Evolutionary conservation across 2,888 invertebrate species (phyloP).

Genomic region (Pelosia muscerda): DNA sequence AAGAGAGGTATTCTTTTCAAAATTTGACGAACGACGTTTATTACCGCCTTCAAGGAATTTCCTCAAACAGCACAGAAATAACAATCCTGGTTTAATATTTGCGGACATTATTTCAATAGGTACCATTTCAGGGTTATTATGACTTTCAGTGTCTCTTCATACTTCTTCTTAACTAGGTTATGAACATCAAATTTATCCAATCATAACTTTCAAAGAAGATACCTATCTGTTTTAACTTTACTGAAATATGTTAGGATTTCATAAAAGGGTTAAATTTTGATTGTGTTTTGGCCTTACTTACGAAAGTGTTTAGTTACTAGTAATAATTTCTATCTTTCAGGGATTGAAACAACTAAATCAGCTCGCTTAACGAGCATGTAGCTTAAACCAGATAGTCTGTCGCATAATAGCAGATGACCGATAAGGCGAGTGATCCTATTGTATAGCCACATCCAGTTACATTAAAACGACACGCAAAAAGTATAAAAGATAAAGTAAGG

Average conservation of each 20-base stretch:
- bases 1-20: background rate
- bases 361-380: background rate
- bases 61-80: background rate
- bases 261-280: background rate
- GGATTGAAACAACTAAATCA: background rate
- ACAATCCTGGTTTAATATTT: background rate
- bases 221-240: background rate
- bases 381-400: background rate
- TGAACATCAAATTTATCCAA: background rate
- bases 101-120: background rate
- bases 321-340: background rate
- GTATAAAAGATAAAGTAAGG: background rate
- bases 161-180: background rate
- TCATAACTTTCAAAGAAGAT: background rate
- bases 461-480: background rate
- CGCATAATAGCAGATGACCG: background rate
- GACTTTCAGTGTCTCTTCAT: background rate
- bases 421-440: slow-evolving; percentile 1
- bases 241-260: background rate
- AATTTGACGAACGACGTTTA: background rate
- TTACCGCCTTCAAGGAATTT: background rate
- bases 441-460: background rate
- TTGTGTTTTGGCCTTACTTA: background rate
- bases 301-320: background rate
- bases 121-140: background rate